Evolutionary conservation across 2,797 vertebrate genomes (phyloP).

Genomic region (Sparidentex hasta): DNA sequence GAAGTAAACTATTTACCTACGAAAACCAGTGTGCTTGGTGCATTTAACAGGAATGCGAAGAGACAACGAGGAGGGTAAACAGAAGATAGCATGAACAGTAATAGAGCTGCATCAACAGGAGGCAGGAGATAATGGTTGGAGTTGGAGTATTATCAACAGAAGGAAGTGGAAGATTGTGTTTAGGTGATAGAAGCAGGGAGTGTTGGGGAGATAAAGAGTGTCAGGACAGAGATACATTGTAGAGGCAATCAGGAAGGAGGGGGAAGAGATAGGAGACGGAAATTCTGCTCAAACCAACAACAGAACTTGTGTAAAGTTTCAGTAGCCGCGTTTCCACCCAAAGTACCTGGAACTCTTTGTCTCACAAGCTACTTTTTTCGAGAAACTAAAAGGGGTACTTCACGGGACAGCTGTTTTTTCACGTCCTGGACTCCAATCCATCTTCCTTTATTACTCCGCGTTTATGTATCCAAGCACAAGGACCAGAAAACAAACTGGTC

Average conservation of each 20-base stretch:
- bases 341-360: no score
- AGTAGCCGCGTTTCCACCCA: background rate
- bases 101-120: conserved; percentile 24
- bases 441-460: no score
- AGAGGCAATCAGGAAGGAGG: background rate
- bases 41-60: conserved; percentile 18
- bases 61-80: conserved; percentile 11
- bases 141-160: conserved; percentile 6
- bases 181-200: conserved; percentile 14
- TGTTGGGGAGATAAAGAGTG: conserved; percentile 32
- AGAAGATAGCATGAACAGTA: conserved; percentile 17
- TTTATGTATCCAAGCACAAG: no score
- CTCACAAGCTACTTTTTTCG: no score
- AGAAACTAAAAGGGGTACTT: no score
- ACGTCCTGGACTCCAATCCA: no score
- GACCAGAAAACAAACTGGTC: no score
- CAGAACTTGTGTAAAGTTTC: background rate
- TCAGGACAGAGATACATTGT: background rate
- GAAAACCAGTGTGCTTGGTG: background rate
- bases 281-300: background rate
- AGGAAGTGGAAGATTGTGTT: conserved; percentile 24
- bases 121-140: conserved; percentile 21
- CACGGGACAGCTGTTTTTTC: no score
- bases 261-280: background rate
- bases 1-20: background rate